Base-by-base conservation (phyloP, 2,797 vertebrate genomes). In the Anableps anableps region DNA sequence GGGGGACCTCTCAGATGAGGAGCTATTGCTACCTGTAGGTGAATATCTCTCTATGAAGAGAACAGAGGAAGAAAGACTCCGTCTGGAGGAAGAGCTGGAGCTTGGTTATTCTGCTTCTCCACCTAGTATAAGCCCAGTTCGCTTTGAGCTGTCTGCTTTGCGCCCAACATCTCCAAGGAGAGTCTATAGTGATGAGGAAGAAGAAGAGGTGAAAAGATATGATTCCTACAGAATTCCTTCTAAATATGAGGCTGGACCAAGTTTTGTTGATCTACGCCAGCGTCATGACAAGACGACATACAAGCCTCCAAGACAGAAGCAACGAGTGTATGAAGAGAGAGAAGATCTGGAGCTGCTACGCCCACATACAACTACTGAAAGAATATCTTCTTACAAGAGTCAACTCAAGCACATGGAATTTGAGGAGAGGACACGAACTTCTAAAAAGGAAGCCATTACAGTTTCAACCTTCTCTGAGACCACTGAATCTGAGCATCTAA, bases 41-140 rank as follows among this genome's bases (percentile, higher is more conserved):
- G 97, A 99, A 87, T 99, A 99, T 85, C 94, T 99, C 84, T 96
- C 97, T 19, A 98, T 99, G 98, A 99, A 99, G 88, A 96, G 96
- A 91, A 98, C 96, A 0, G 98, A 99, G 90, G 99, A 99, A 82
- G 98, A 99, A 93, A 96, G 99, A 88, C 93, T 99, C 72, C 97
- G 96, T 66, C 96, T 99, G 80, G 98, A 99, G 89, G 97, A 99
- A 68, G 98, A 99, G 89, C 95, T 99, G 41, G 97, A 97, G 71
- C 88, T 98, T 66, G 98, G 99, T 36, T 99, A 98, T 89, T 99
- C 98, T 75, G 97, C 96, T 62, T 99, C 98, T 55, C 99, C 98
- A 79, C 98, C 97, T 9, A 98, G 98, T 71, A 96, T 97, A 81
- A 99, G 98, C 89, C 98, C 98, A 4, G 97, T 97, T 53, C 97